Evolutionary conservation across 2,888 invertebrate genomes (phyloP).

Genomic region (Papilio elwesi): DNA sequence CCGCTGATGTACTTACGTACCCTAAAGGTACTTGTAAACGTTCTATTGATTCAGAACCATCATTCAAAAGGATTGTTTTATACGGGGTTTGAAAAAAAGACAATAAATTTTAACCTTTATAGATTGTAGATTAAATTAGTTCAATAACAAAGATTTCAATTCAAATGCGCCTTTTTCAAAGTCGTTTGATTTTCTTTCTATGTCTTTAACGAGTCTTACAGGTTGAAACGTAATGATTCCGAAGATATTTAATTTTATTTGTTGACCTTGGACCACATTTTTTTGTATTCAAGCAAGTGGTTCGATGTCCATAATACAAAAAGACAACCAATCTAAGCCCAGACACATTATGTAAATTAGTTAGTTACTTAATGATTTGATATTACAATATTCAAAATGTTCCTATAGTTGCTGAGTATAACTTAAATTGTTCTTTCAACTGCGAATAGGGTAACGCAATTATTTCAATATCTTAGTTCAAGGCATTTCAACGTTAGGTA

Average conservation of each 20-base stretch:
- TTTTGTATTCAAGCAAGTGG: too few species aligned
- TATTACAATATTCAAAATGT: too few species aligned
- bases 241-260: constrained; percentile 13
- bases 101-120: constrained; percentile 1
- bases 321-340: too few species aligned
- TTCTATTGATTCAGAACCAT: constrained; percentile 57
- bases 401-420: too few species aligned
- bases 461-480: too few species aligned
- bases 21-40: constrained; percentile 63
- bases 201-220: constrained; percentile 31
- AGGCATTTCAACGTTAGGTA: too few species aligned
- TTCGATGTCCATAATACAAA: too few species aligned
- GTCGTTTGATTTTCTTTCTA: constrained; percentile 7
- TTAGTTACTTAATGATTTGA: too few species aligned
- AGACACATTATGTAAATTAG: too few species aligned
- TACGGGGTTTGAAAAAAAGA: not conserved
- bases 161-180: constrained; percentile 3
- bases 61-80: constrained; percentile 25
- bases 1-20: constrained; percentile 55
- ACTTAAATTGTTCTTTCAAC: too few species aligned
- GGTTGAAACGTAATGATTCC: constrained; percentile 19
- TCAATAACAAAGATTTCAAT: constrained; percentile 34
- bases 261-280: not conserved
- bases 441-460: too few species aligned
- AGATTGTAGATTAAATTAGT: constrained; percentile 30